A percentile compares a stretch with the other conserved stretches of the same genome.
These are phyloP conservation scores for Drosophila lacteicornis DNA, from an alignment of 1,140 invertebrate genomes.

Conservation along the genomic window DNA sequence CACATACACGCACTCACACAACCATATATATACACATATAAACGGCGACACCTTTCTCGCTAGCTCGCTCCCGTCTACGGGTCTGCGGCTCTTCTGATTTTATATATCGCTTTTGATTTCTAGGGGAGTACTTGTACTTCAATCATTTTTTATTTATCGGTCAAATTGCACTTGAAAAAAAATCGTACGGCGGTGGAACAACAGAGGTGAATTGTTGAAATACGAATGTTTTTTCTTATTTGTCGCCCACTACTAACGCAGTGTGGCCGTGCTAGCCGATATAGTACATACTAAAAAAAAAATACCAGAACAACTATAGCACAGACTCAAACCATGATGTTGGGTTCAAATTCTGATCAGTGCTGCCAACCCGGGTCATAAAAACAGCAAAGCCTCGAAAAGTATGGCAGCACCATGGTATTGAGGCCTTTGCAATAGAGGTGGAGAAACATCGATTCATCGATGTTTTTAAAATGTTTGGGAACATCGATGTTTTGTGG, in stretches of 20 bases:
- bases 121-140: conserved; percentile 1
- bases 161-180: conserved; percentile 31
- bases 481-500: no score
- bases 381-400: no score
- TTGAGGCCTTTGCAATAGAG: no score
- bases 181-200: conserved; percentile 6
- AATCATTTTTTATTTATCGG: conserved; percentile 27
- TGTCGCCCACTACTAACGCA: neutral
- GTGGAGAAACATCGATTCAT: no score
- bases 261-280: neutral
- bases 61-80: conserved; percentile 9
- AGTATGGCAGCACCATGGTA: no score
- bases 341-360: neutral
- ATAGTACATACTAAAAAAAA: neutral
- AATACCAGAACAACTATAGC: neutral
- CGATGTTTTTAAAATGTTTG: no score
- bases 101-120: conserved; percentile 6
- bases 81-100: conserved; percentile 9
- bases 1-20: conserved; percentile 49
- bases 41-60: conserved; percentile 19
- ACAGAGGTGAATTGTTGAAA: conserved; percentile 17
- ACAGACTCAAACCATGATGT: neutral
- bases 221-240: conserved; percentile 10
- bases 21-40: conserved; percentile 37
- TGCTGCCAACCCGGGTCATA: no score